Evolutionary conservation across 2,888 invertebrate genomes (phyloP).

Genomic region (Drosophila lacicola): DNA sequence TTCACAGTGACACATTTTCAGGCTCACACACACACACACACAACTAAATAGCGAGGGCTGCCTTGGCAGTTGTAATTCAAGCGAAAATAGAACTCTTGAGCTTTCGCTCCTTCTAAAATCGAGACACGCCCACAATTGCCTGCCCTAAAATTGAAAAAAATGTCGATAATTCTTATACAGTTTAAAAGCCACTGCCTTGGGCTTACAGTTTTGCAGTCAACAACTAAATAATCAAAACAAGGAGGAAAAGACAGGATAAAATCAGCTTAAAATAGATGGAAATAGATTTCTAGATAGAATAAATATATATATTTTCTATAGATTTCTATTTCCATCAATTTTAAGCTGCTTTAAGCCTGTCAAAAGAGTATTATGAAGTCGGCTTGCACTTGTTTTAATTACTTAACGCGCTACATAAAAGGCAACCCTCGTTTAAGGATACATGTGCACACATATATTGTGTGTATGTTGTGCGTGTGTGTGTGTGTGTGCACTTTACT

Average conservation of each 20-base stretch:
- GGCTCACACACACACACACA: background rate
- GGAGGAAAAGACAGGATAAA: no score
- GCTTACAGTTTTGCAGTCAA: background rate
- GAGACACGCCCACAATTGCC: no score
- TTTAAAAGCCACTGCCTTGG: no score
- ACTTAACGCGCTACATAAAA: background rate
- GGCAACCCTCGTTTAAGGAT: constrained; percentile 2
- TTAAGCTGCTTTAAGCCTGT: no score
- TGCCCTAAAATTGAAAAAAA: no score
- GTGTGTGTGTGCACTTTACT: constrained; percentile 25
- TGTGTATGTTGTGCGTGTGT: background rate
- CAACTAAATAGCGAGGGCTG: constrained; percentile 2
- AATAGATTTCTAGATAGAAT: no score
- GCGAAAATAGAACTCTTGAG: background rate
- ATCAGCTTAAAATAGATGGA: no score
- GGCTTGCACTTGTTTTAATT: background rate
- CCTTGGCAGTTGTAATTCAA: background rate
- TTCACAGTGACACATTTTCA: constrained; percentile 65
- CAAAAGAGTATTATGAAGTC: background rate
- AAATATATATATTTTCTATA: no score
- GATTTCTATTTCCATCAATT: background rate
- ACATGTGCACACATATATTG: constrained; percentile 5
- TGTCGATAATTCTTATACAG: no score
- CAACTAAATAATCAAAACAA: background rate
- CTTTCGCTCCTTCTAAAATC: no score